Base-by-base conservation (phyloP, 2,888 invertebrate genomes). In the Ormia ochracea region DNA sequence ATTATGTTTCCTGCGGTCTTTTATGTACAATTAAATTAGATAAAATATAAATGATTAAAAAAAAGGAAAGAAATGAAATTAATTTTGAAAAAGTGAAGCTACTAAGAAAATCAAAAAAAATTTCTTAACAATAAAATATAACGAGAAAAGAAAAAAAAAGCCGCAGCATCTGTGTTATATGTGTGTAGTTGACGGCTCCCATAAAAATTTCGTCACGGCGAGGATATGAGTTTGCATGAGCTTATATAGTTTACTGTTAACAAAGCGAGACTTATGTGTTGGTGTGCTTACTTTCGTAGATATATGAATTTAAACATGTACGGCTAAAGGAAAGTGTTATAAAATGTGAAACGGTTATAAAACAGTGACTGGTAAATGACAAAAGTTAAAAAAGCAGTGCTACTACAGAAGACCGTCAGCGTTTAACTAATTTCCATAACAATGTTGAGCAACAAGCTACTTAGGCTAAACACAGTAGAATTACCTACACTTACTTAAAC, bases 361-460 rank as follows among this genome's bases (percentile, higher is more conserved):
- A 52, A 23, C 31, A 52, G 31, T 21, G 6, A 52, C 17, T 43
- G 19, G 10, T 23, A 52, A 21, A 54, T 33, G 31, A 26, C 26
- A 36, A 36, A 33, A 33, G 26, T 0, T 9, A 23, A 7, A 26
- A 28, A 12, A 48, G 28, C 36, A 23, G 6, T 50, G 7, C 28
- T 61, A 38, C n/a, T 48, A 1, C 33, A 23, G 10, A 23, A 54
- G 26, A 28, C 14, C 9, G 10, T 21, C 31, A 17, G 28, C 48
- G 36, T 10, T 45, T 45, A 21, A 36, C 36, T n/a, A n/a, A n/a
- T n/a, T 56, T 45, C 56, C 14, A 6, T 38, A 7, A 26, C 43
- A 14, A 38, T 43, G 48, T 41, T 66, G 50, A 73, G 80, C 80
- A 80, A 80, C 80, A 76, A 80, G 80, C 76, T 76, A 80, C 76